Conservation (phyloP, 1,140 invertebrate genomes). For the Ruditapes philippinarum region DNA sequence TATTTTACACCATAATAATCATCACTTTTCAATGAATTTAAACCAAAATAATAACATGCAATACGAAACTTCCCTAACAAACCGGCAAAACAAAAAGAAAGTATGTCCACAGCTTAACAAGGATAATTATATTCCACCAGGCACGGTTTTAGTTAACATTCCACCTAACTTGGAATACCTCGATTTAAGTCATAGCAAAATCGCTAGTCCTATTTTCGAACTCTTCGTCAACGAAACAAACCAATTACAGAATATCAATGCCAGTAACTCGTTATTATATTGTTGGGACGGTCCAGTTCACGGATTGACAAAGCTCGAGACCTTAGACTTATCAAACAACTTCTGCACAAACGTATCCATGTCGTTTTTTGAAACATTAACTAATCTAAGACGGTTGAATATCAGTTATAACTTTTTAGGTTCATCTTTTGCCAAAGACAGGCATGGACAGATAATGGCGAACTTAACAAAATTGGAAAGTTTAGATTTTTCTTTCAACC, state of each 20-base stretch:
- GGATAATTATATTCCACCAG: conserved; percentile 22
- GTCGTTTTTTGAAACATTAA: background rate
- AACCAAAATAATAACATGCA: no score
- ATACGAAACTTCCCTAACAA: no score
- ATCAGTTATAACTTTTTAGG: conserved; percentile 1
- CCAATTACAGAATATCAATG: background rate
- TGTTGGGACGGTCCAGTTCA: conserved; percentile 44
- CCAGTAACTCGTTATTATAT: background rate
- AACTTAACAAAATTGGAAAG: background rate
- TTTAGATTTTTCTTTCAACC: conserved; percentile 25
- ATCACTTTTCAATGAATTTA: no score
- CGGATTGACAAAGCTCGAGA: conserved; percentile 9
- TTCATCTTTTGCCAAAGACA: background rate
- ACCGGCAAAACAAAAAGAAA: background rate
- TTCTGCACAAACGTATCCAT: background rate
- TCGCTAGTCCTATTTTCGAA: conserved; percentile 15
- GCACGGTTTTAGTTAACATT: background rate
- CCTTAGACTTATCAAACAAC: background rate
- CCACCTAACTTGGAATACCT: conserved; percentile 24
- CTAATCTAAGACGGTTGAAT: background rate
- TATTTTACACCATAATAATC: no score
- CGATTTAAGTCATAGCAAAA: conserved; percentile 36
- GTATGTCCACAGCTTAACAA: conserved; percentile 11
- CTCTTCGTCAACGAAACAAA: conserved; percentile 14
- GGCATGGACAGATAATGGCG: background rate